Evolutionary conservation across 64 coral and sea anemone species (phyloP).

Genomic region (Montipora sp.): DNA sequence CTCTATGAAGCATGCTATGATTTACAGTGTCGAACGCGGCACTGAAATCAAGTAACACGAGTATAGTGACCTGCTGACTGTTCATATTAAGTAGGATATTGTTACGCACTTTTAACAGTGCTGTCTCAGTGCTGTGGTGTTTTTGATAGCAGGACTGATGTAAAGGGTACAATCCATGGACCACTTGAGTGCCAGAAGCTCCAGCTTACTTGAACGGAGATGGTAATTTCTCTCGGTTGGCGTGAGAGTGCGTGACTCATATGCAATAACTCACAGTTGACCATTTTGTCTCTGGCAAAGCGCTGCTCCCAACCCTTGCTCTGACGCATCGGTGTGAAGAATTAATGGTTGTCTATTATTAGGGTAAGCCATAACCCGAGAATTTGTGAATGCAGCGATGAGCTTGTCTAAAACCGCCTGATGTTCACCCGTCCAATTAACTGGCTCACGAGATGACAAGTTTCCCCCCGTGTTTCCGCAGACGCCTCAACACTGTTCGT

Average conservation of each 20-base stretch:
- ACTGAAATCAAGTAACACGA: neutral
- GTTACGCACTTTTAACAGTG: neutral
- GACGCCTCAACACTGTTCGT: too few species aligned
- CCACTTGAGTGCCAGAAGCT: neutral
- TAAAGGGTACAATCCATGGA: neutral
- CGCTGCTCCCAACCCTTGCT: too few species aligned
- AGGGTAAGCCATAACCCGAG: too few species aligned
- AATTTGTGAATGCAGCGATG: too few species aligned
- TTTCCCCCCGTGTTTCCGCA: too few species aligned
- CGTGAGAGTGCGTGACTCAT: constrained; percentile 39
- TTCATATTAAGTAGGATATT: neutral
- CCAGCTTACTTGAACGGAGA: too few species aligned
- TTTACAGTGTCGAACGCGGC: too few species aligned
- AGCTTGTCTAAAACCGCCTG: neutral
- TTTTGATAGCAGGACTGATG: neutral
- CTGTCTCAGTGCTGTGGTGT: constrained; percentile 23
- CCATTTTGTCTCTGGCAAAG: too few species aligned
- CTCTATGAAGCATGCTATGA: too few species aligned
- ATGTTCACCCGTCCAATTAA: neutral
- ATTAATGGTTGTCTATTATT: too few species aligned
- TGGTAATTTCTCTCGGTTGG: neutral
- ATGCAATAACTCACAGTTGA: neutral
- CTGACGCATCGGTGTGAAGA: too few species aligned
- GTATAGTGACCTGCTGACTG: neutral
- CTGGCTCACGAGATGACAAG: neutral